These are phyloP conservation scores for Pheosia tremula DNA, from an alignment of 2,888 invertebrate species.

Conservation along the genomic window DNA sequence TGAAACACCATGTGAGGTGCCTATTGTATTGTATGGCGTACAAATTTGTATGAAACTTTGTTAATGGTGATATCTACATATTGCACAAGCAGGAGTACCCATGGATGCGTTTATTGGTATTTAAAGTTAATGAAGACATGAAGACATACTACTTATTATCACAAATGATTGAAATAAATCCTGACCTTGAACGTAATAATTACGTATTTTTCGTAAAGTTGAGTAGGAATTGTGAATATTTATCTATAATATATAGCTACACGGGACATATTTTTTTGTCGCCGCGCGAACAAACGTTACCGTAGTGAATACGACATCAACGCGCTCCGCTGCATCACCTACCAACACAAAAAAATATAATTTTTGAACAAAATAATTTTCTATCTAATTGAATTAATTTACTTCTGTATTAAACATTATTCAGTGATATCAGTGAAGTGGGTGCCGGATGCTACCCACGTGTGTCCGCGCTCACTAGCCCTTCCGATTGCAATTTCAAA, in stretches of 20 bases:
- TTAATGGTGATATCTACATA: neutral
- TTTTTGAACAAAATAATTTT: neutral
- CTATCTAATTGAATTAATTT: neutral
- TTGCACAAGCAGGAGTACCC: neutral
- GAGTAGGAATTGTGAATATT: too few relatives aligned
- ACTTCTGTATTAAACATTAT: neutral
- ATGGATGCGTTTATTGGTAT: neutral
- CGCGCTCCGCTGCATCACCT: neutral
- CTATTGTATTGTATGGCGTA: constrained; percentile 28
- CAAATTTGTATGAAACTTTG: constrained; percentile 14
- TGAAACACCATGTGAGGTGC: constrained; percentile 39
- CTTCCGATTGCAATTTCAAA: constrained; percentile 12
- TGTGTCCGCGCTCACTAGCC: constrained; percentile 15
- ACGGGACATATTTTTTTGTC: neutral
- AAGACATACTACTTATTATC: too few relatives aligned
- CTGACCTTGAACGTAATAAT: too few relatives aligned
- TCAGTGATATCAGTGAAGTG: constrained; percentile 18
- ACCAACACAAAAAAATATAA: neutral
- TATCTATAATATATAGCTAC: too few relatives aligned
- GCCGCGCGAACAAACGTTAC: neutral
- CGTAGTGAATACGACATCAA: constrained; percentile 4
- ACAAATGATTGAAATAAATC: too few relatives aligned
- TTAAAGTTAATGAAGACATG: neutral
- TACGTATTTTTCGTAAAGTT: too few relatives aligned
- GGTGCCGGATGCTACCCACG: constrained; percentile 43